These are phyloP conservation scores for Lampris incognitus DNA, from an alignment of 2,113 vertebrate genomes.

Conservation along the genomic window DNA sequence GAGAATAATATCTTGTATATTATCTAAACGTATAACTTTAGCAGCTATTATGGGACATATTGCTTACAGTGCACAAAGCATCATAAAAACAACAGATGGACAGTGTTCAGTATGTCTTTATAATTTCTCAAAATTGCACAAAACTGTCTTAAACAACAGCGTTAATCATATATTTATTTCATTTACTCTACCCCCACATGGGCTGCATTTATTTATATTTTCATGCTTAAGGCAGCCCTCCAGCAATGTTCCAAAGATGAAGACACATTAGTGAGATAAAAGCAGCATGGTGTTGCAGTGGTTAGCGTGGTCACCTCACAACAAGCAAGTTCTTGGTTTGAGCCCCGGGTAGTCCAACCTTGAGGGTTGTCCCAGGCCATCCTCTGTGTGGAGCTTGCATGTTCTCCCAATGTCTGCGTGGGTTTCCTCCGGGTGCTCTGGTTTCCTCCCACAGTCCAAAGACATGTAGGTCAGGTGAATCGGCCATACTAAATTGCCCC, in stretches of 20 bases:
- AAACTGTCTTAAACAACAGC: slow-evolving; percentile 17
- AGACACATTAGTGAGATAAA: slow-evolving; percentile 46
- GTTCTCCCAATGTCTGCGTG: too few relatives aligned
- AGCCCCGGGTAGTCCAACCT: too few relatives aligned
- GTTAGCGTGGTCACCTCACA: too few relatives aligned
- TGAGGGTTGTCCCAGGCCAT: too few relatives aligned
- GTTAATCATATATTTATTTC: background rate
- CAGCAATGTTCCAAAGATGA: slow-evolving; percentile 69
- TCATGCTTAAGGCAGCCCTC: slow-evolving; percentile 65
- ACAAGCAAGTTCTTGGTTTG: too few relatives aligned
- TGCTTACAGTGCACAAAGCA: background rate
- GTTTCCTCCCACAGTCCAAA: too few relatives aligned
- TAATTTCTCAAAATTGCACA: slow-evolving; percentile 5
- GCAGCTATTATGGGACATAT: background rate
- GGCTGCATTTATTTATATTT: slow-evolving; percentile 56
- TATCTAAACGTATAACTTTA: background rate
- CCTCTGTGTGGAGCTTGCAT: too few relatives aligned
- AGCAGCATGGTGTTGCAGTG: background rate
- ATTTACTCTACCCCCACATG: slow-evolving; percentile 6
- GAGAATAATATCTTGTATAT: too few relatives aligned
- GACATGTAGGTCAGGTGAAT: too few relatives aligned
- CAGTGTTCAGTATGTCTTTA: background rate
- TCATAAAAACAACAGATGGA: background rate
- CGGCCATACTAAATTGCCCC: too few relatives aligned
- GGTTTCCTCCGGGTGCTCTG: too few relatives aligned